A percentile compares a stretch with the other conserved stretches of the same genome.
Conservation (phyloP, 1,140 invertebrate species). For the Bursaphelenchus mucronatus region DNA sequence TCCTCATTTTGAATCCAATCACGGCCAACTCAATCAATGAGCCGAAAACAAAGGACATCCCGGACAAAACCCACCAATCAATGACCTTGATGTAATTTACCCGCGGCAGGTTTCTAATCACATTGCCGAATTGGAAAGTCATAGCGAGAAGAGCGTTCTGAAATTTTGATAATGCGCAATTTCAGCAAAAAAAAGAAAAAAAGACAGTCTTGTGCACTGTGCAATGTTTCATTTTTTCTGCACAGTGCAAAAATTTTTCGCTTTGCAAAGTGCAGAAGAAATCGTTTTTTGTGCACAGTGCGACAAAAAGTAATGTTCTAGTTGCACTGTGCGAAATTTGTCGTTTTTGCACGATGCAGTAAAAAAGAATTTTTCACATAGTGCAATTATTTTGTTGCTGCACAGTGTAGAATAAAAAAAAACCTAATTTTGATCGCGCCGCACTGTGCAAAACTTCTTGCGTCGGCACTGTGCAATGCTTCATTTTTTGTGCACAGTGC, state of each 20-base stretch:
- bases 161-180: not conserved
- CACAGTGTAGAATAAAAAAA: no score
- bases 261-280: no score
- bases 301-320: no score
- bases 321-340: no score
- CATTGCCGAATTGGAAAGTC: conserved; percentile 59
- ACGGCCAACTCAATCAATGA: conserved; percentile 51
- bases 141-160: conserved; percentile 58
- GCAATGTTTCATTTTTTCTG: not conserved
- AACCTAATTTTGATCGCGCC: no score
- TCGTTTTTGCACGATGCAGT: no score
- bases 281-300: no score
- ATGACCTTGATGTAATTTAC: conserved; percentile 52
- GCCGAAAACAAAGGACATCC: conserved; percentile 56
- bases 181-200: conserved; percentile 10
- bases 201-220: not conserved
- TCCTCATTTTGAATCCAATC: conserved; percentile 45
- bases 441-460: not conserved
- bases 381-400: no score
- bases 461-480: no score
- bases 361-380: no score
- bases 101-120: conserved; percentile 56
- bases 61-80: conserved; percentile 39
- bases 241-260: no score
- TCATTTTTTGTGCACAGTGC: conserved; percentile 14